These are phyloP conservation scores for Nymphalis polychloros DNA, from an alignment of 2,888 invertebrate genomes.

Conservation along the genomic window DNA sequence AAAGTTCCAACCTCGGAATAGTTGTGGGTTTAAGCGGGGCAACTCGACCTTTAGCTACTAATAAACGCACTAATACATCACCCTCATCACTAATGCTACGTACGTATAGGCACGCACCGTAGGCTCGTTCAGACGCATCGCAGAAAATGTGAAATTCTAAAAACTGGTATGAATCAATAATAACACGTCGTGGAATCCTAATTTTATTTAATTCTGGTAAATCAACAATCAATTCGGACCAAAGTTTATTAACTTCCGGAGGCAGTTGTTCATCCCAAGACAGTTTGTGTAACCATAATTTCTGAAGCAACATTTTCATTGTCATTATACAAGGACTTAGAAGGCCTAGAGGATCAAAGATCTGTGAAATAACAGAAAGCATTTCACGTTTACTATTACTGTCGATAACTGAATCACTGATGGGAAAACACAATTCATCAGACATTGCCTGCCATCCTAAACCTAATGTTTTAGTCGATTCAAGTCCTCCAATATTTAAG, in stretches of 20 bases:
- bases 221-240: not conserved
- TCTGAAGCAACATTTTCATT: too few relatives aligned
- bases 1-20: too few relatives aligned
- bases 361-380: too few relatives aligned
- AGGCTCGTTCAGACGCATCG: constrained; percentile 7
- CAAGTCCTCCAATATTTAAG: not conserved
- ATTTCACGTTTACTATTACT: constrained; percentile 6
- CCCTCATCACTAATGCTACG: constrained; percentile 4
- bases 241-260: too few relatives aligned
- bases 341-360: too few relatives aligned
- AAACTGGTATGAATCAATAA: not conserved
- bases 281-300: too few relatives aligned
- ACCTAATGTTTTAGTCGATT: not conserved
- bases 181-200: not conserved
- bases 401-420: constrained; percentile 1
- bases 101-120: constrained; percentile 7
- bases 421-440: not conserved
- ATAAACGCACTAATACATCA: constrained; percentile 2
- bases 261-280: too few relatives aligned
- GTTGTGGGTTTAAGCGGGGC: too few relatives aligned
- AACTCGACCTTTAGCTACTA: too few relatives aligned
- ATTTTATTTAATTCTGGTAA: not conserved
- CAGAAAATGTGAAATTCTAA: not conserved
- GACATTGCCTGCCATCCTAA: not conserved
- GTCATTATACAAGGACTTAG: too few relatives aligned